Base-by-base conservation (phyloP, 1,140 invertebrate genomes). In the Atta colombica region DNA sequence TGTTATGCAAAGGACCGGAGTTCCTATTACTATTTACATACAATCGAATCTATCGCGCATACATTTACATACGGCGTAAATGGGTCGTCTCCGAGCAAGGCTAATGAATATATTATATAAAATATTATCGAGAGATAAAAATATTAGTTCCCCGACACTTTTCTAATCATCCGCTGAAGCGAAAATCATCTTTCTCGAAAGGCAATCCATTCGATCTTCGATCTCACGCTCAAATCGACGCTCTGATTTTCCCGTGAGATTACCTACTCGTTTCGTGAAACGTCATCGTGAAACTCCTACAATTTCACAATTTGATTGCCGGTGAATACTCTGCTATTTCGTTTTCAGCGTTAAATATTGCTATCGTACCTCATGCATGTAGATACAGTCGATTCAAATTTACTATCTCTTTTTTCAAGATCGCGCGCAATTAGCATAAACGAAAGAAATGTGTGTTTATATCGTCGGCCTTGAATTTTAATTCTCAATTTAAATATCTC, bases 11-110 rank as follows among this genome's bases (percentile, higher is more conserved):
- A 91, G 69, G 75, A 72, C 25, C 66, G 10, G 12, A 84, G 66
- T 78, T 87, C 85, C 89, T 91, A 89, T 91, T 91, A 87, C 89
- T 80, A 91, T 91, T 91, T 91, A 87, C 90, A 91, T 91, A 91
- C 90, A 91, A 91, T 91, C 89, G 90, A 86, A 89, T 86, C 89
- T 77, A 89, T 80, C 89, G 88, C 77, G 90, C 90, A 91, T 91
- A 89, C 18, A 91, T 91, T 89, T 90, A 49, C 90, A 91, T 91
- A 91, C 71, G 65, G 55, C 49, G 88, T 45, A 89, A 91, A 66
- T 91, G 80, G 90, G 89, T 89, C 90, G 61, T 86, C 72, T 77
- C 55, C 45, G 66, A 84, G 87, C 85, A 84, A 91, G 85, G 71
- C 90, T 89, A 84, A 84, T 66, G 81, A 91, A 91, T 91, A 89